Conservation (phyloP, 1,140 invertebrate genomes). For the Condylostylus longicornis region DNA sequence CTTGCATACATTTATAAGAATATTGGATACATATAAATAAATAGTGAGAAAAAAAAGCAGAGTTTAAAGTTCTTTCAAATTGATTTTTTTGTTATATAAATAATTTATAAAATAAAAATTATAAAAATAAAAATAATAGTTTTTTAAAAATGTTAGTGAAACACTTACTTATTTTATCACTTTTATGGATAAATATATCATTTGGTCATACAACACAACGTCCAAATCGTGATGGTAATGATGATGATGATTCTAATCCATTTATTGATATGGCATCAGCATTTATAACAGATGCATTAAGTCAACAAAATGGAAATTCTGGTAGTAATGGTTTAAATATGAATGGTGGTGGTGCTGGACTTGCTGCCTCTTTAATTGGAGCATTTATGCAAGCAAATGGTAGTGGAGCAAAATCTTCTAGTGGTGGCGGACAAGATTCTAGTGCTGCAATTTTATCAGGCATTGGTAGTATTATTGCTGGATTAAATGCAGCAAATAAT, state of each 20-base stretch:
- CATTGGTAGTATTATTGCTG: conserved; percentile 27
- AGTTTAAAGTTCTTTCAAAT: too few relatives aligned
- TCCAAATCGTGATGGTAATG: conserved; percentile 11
- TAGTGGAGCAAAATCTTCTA: conserved; percentile 16
- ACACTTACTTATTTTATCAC: conserved; percentile 18
- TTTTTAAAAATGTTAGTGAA: conserved; percentile 16
- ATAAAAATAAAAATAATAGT: too few relatives aligned
- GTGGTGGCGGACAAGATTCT: conserved; percentile 11
- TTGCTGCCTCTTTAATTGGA: conserved; percentile 34
- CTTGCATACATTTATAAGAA: too few relatives aligned
- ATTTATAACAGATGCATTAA: conserved; percentile 37
- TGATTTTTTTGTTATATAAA: too few relatives aligned
- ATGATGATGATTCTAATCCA: conserved; percentile 35
- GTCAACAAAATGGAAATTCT: conserved; percentile 32
- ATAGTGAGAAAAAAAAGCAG: too few relatives aligned
- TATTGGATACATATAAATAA: too few relatives aligned
- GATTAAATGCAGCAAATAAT: conserved; percentile 13
- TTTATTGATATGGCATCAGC: conserved; percentile 40
- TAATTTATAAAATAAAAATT: too few relatives aligned
- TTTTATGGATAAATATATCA: conserved; percentile 24
- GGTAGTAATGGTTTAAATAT: conserved; percentile 26
- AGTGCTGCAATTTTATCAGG: conserved; percentile 26
- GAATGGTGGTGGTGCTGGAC: conserved; percentile 28
- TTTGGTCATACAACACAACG: conserved; percentile 12
- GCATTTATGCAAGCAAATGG: conserved; percentile 41